Percentiles rank a stretch among this genome's conserved stretches.
These are phyloP conservation scores for Numenius arquata DNA, from an alignment of 2,113 vertebrate species.

Conservation along the genomic window DNA sequence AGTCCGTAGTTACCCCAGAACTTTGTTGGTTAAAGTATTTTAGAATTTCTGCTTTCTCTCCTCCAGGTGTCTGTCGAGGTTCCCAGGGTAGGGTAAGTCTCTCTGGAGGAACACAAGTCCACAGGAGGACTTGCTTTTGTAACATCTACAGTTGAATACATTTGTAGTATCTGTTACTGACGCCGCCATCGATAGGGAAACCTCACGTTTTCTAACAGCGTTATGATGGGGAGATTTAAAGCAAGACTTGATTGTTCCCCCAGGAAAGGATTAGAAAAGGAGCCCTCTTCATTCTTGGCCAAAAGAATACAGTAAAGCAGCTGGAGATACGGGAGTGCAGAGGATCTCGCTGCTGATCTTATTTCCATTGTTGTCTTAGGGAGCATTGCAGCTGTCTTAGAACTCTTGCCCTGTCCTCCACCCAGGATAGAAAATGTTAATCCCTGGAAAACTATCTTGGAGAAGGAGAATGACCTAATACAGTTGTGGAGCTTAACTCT, in stretches of 20 bases:
- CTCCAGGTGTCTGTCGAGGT: not conserved
- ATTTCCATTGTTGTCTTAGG: not conserved
- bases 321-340: not conserved
- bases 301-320: not conserved
- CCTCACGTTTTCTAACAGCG: accelerated
- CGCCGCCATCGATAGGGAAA: not conserved
- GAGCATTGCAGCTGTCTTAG: not conserved
- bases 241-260: not conserved
- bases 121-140: not conserved
- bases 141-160: accelerated
- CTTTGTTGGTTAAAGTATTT: not conserved
- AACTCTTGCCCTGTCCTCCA: not conserved
- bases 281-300: not conserved
- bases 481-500: not conserved
- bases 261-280: not conserved
- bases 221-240: not conserved
- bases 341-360: not conserved
- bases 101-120: not conserved
- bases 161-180: not conserved
- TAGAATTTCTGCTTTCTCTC: not conserved
- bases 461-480: not conserved
- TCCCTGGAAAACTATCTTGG: not conserved
- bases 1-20: not conserved
- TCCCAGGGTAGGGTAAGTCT: not conserved
- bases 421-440: not conserved